Evolutionary conservation across 1,140 invertebrate genomes (phyloP), one percentile per base, ranked within the genome.

Genomic region (Neelides sp.): DNA sequence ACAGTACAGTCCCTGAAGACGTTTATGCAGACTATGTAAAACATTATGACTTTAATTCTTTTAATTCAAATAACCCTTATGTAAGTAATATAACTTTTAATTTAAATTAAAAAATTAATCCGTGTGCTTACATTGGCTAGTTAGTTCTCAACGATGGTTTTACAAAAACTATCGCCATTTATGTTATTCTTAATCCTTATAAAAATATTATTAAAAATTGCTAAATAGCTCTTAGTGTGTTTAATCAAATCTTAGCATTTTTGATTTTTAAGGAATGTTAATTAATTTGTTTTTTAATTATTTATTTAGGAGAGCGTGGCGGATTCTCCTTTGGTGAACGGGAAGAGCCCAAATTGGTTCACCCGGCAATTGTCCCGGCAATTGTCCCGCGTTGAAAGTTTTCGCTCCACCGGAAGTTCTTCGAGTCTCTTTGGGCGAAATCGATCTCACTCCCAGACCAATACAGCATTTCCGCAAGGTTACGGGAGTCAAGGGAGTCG

Each of bases 1-100:
- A 44, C 75, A 74, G 51, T 73, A 77, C 58, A 76, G 61, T 68
- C 34, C 70, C 74, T 42, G 83, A 87, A 45, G 84, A 88, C 67
- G 80, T 84, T 61, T 89, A 88, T 61, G 84, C 84, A 23, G 68
- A 70, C 47, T 85, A 85, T 68, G 83, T 85, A 70, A 80, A n/a
- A n/a, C n/a, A n/a, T n/a, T 79, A 78, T 53, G 19, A 49, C 19
- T 8, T 17, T 40, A 40, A 19, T 8, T 13, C 8, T 26, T 22
- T 8, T 20, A 20, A 7, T 22, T 22, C 7, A 26, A 7, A 44
- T n/a, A n/a, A n/a, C n/a, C n/a, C n/a, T n/a, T n/a, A n/a, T n/a
- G n/a, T n/a, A n/a, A n/a, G n/a, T 34, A 34, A 34, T 34, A 34
- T n/a, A 8, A 10, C 30, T 22, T 26, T 46, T 10, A 50, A 23